A percentile compares a stretch with the other conserved stretches of the same genome.
phyloP scores from a whole-genome alignment of 2,888 invertebrate genomes.

The Steinernema scapterisci region DNA sequence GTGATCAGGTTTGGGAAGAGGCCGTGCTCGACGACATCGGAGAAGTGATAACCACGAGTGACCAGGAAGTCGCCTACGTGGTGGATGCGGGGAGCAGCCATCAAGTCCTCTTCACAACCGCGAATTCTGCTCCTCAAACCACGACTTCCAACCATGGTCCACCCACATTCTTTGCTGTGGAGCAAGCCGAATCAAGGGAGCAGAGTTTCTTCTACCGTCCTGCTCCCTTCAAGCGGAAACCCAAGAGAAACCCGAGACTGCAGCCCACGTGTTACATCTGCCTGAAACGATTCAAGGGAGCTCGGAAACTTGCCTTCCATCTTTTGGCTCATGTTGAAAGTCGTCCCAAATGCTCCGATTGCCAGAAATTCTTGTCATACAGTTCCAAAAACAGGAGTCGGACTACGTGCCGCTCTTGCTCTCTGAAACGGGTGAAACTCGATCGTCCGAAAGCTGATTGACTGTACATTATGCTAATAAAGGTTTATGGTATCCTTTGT shows the following conservation, averaged over 20 bases:
- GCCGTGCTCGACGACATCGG: neutral
- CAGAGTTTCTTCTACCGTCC: neutral
- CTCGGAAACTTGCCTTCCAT: neutral
- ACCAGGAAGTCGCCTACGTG: conserved; percentile 3
- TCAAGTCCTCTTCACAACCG: conserved; percentile 2
- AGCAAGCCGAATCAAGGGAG: neutral
- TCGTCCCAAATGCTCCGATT: neutral
- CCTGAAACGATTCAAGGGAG: neutral
- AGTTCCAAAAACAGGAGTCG: neutral
- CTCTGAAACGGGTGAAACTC: conserved; percentile 1
- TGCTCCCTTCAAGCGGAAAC: neutral
- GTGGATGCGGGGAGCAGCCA: neutral
- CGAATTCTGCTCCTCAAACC: neutral
- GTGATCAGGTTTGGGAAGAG: conserved; percentile 7
- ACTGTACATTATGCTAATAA: conserved; percentile 14
- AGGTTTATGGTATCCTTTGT: neutral
- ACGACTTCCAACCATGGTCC: neutral
- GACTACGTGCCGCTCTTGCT: neutral
- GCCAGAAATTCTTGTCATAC: neutral
- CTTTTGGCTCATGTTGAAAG: neutral
- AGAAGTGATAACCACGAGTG: neutral
- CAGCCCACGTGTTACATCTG: conserved; percentile 2
- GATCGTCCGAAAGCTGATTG: neutral
- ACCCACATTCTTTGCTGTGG: neutral
- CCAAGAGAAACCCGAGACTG: neutral